These are phyloP conservation scores for Napeogenes inachia DNA, from an alignment of 2,888 invertebrate genomes.

Conservation along the genomic window DNA sequence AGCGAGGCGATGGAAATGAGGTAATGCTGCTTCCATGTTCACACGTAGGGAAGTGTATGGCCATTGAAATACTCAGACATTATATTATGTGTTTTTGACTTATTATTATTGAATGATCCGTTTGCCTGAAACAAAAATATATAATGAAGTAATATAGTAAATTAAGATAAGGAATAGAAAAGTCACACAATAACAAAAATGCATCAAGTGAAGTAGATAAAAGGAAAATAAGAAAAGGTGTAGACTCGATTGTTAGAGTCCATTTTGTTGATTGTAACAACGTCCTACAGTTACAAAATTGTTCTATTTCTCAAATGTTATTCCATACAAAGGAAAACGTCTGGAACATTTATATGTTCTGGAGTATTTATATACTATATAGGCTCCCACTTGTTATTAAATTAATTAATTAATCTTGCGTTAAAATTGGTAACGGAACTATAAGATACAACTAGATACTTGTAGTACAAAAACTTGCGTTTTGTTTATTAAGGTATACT, in stretches of 20 bases:
- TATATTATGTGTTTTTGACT: constrained; percentile 16
- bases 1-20: constrained; percentile 62
- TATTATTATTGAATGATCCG: constrained; percentile 10
- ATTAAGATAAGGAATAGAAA: constrained; percentile 5
- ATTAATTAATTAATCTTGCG: too few relatives aligned
- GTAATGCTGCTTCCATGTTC: constrained; percentile 68
- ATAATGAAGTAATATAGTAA: constrained; percentile 1
- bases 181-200: constrained; percentile 4
- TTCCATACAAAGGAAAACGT: constrained; percentile 9
- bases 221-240: constrained; percentile 31
- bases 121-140: constrained; percentile 44
- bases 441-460: too few relatives aligned
- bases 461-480: too few relatives aligned
- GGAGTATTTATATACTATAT: too few relatives aligned
- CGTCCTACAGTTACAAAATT: constrained; percentile 33
- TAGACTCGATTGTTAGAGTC: constrained; percentile 49
- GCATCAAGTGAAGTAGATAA: constrained; percentile 5
- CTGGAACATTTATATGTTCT: neutral
- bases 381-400: constrained; percentile 3
- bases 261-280: constrained; percentile 64
- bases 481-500: too few relatives aligned
- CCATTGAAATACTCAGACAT: constrained; percentile 14
- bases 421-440: too few relatives aligned
- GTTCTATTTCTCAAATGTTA: constrained; percentile 32
- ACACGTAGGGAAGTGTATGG: constrained; percentile 12